Base-by-base conservation (phyloP, 2,888 invertebrate species). In the Aphrophora alni region DNA sequence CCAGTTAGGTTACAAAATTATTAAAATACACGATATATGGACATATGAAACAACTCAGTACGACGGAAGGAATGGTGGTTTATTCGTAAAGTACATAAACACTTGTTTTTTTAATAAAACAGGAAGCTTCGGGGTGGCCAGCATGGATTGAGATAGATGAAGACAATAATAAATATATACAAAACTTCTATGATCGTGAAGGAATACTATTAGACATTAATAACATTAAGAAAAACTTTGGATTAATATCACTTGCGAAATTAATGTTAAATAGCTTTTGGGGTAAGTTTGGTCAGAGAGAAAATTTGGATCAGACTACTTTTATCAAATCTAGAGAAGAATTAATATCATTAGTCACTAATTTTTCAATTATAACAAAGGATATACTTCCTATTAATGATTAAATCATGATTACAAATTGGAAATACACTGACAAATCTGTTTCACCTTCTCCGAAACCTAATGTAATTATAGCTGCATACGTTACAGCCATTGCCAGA, bases 21-120 rank as follows among this genome's bases (percentile, higher is more conserved):
- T 86, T 0, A 82, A 87, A 69, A 83, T 87, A 5, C 82, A 84
- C 69, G 87, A 87, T 26, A 10, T 72, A 25, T 78, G 72, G 84
- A 77, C 84, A 77, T 84, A 83, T 80, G 38, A 82, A 77, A 71
- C 77, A 76, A 82, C 81, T 75, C 80, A 77, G 26, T 70, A 14
- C n/a, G 44, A 82, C 17, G n/a, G n/a, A 78, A 83, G 77, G 5
- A 38, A 33, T 21, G 79, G 72, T 70, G 38, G 82, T 44, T 80
- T 85, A n/a, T 84, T 84, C 79, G 83, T 80, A 75, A 83, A 81
- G n/a, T 85, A 84, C 81, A 79, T 84, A 17, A 82, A 80, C 71
- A 78, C 77, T 24, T 82, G n/a, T 82, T 78, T 38, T 82, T 44
- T 81, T 86, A 83, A 82, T 86, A 2, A 86, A 87, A 82, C 85